Base-by-base conservation (phyloP, 2,888 invertebrate genomes). In the Dynastes tityus region DNA sequence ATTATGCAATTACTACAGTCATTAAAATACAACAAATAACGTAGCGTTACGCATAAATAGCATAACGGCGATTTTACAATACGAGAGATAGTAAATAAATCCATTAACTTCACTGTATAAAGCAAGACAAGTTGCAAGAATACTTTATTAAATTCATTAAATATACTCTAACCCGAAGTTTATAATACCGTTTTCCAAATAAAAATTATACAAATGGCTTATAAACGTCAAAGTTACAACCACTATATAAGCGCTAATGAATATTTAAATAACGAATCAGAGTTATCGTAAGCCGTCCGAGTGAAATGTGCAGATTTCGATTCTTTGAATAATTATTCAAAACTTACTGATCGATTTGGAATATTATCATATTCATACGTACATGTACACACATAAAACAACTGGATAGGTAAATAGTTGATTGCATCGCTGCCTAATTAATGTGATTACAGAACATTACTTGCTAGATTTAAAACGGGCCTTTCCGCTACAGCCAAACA, bases 161-260 rank as follows among this genome's bases (percentile, higher is more conserved):
- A 51, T 51, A 51, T 27, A 2, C 51, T 27, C 16, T 74, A 16
- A 45, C 61, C 45, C n/a, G 27, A 40, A 45, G 4, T 61, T 74
- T 74, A 74, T 61, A 45, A 27, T 61, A 74, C 58, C 16, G 27
- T 74, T 58, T 22, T 63, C 40, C 73, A 11, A 74, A 74, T 61
- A 74, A 74, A 74, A 74, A 74, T 45, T 37, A 61, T 22, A 61
- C 49, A 61, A 61, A 68, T 68, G 37, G 55, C 73, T 32, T 49
- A 74, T 74, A 74, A 74, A 74, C n/a, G 73, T 74, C 73, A 74
- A 5, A n/a, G 61, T 63, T 61, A 74, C 73, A 74, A 74, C 73
- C 73, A 61, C 61, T 61, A 61, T 74, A 61, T 74, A 63, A 61
- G 29, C 45, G 45, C 61, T 74, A 74, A 74, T 74, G 73, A 74